These are phyloP conservation scores for Torymus tubicola DNA, from an alignment of 2,888 invertebrate species.

Conservation along the genomic window DNA sequence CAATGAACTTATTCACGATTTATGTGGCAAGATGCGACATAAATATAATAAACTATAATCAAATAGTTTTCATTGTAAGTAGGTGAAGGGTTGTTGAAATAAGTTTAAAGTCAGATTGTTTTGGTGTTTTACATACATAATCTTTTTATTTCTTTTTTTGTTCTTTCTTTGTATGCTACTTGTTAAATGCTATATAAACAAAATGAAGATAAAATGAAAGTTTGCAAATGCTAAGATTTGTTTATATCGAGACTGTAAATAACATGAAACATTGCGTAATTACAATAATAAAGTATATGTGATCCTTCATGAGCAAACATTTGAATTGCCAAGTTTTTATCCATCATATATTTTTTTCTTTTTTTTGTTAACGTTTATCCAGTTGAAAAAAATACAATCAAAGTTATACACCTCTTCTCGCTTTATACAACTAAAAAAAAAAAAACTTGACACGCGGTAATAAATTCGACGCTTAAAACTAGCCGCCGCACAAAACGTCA, in stretches of 20 bases:
- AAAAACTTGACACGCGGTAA: constrained; percentile 38
- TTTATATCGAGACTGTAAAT: constrained; percentile 53
- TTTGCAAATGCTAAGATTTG: constrained; percentile 69
- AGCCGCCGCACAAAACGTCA: constrained; percentile 36
- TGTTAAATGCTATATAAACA: constrained; percentile 71
- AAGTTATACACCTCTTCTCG: constrained; percentile 35
- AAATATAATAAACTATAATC: background rate
- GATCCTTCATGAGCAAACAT: constrained; percentile 57
- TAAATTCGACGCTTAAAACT: constrained; percentile 54
- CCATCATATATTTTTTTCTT: background rate
- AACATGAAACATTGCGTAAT: constrained; percentile 50
- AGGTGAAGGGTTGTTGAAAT: constrained; percentile 7
- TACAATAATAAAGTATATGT: constrained; percentile 55
- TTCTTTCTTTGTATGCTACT: constrained; percentile 63
- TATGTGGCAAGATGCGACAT: background rate
- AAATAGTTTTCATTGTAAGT: background rate
- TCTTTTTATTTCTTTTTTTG: constrained; percentile 58
- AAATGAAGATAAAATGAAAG: constrained; percentile 65
- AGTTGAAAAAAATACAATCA: constrained; percentile 48
- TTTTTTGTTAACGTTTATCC: constrained; percentile 41
- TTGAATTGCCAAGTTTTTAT: constrained; percentile 51
- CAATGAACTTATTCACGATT: too few relatives aligned
- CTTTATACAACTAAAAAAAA: constrained; percentile 49
- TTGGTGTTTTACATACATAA: constrained; percentile 57
- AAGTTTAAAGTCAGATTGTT: constrained; percentile 21